A percentile compares a stretch with the other conserved stretches of the same genome.
Evolutionary conservation across 1,140 invertebrate genomes (phyloP).

Genomic region (Callitettix versicolor): DNA sequence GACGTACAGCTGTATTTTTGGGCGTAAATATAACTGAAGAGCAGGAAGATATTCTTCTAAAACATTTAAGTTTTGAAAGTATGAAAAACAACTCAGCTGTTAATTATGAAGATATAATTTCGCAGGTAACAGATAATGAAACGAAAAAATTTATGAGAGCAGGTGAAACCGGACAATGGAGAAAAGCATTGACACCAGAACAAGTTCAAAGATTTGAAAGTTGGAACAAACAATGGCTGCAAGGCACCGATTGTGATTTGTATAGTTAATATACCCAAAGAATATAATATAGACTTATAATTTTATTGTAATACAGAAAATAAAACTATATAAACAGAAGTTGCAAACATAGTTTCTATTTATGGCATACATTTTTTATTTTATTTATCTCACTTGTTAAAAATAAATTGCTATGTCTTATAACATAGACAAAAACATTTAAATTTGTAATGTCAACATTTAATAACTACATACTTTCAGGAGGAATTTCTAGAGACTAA

Average conservation of each 20-base stretch:
- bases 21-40: conserved; percentile 51
- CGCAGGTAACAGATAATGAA: conserved; percentile 48
- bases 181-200: conserved; percentile 37
- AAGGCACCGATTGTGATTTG: conserved; percentile 23
- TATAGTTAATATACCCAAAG: too few species aligned
- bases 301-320: too few species aligned
- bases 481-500: too few species aligned
- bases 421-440: too few species aligned
- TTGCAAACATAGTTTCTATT: too few species aligned
- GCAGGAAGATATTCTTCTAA: conserved; percentile 49
- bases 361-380: too few species aligned
- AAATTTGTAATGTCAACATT: too few species aligned
- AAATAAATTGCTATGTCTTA: too few species aligned
- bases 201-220: conserved; percentile 41
- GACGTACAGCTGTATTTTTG: conserved; percentile 62
- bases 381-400: too few species aligned
- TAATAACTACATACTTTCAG: too few species aligned
- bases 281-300: too few species aligned
- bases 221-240: conserved; percentile 40
- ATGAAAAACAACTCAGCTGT: conserved; percentile 33
- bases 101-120: conserved; percentile 29
- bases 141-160: conserved; percentile 44
- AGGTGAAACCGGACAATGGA: conserved; percentile 32
- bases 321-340: too few species aligned
- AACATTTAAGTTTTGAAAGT: conserved; percentile 66